phyloP scores from a whole-genome alignment of 2,113 vertebrate genomes.

The Agapornis roseicollis region DNA sequence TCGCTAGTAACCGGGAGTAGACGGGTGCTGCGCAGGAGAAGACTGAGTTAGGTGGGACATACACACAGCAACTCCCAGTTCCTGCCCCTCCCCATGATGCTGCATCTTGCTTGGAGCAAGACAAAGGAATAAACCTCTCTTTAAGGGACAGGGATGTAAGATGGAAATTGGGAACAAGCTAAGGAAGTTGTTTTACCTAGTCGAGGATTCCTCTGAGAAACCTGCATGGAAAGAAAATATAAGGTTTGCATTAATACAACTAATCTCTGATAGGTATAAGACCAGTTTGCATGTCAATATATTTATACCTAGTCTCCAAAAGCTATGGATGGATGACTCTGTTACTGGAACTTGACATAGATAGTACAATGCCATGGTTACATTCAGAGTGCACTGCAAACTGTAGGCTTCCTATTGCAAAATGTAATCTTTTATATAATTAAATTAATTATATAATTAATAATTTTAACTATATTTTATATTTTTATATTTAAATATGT shows the following conservation, averaged over 20 bases:
- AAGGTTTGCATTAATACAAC: background rate
- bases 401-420: background rate
- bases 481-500: too few relatives aligned
- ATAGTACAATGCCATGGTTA: background rate
- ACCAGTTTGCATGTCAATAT: background rate
- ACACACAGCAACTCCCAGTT: background rate
- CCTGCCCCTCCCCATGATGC: background rate
- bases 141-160: rapidly evolving
- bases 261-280: background rate
- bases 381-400: background rate
- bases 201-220: constrained; percentile 69
- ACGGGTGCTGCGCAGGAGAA: constrained; percentile 67
- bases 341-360: background rate
- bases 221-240: constrained; percentile 47
- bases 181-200: constrained; percentile 70
- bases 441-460: too few relatives aligned
- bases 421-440: background rate
- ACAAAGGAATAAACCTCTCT: background rate
- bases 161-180: background rate
- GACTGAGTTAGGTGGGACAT: background rate
- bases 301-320: background rate
- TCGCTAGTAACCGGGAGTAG: constrained; percentile 72
- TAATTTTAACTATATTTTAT: too few relatives aligned
- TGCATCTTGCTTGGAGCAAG: background rate
- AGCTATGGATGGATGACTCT: background rate